Base-by-base conservation (phyloP, 2,888 invertebrate genomes). In the Tiliacea citrago region DNA sequence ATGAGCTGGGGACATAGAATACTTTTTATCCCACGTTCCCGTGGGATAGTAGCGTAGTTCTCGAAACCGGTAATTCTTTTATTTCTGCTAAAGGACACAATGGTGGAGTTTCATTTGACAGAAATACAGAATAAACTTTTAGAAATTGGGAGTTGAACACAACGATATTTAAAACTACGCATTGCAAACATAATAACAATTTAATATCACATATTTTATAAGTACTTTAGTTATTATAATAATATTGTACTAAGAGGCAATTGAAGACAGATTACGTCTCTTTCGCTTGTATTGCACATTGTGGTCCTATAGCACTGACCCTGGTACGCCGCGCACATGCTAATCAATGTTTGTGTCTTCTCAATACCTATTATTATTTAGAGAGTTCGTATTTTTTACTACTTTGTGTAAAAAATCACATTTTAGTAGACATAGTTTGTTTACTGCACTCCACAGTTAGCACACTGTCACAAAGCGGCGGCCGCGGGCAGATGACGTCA, bases 401-500 rank as follows among this genome's bases (percentile, higher is more conserved):
- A 24, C 8, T 24, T 24, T n/a, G 9, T 39, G 60, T n/a, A 18
- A 51, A 8, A 1, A 9, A 35, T 81, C 75, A 84, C 81, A 81
- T 68, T 55, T 70, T 70, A 12, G 84, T 81, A 16, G 13, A 58
- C 13, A 66, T 29, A n/a, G 80, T 69, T 18, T 69, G 60, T 18
- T 62, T 58, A 55, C 21, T 49, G 29, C 73, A 74, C 0, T 21
- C 49, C 0, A 45, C 75, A 12, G 66, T 21, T 0, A n/a, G 49
- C 55, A 81, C 84, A 8, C 1, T 8, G 1, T 47, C 35, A 21
- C 81, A 69, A 5, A 2, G 24, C 18, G 42, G 42, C 5, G 39
- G 18, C 6, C 39, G 66, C 8, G 82, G 82, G 16, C 70, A 84
- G 21, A 92, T 69, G 18, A 62, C 55, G 18, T 79, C 85, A 75